Evolutionary conservation across 2,113 vertebrate genomes (phyloP).

Genomic region (Stegostoma tigrinum): DNA sequence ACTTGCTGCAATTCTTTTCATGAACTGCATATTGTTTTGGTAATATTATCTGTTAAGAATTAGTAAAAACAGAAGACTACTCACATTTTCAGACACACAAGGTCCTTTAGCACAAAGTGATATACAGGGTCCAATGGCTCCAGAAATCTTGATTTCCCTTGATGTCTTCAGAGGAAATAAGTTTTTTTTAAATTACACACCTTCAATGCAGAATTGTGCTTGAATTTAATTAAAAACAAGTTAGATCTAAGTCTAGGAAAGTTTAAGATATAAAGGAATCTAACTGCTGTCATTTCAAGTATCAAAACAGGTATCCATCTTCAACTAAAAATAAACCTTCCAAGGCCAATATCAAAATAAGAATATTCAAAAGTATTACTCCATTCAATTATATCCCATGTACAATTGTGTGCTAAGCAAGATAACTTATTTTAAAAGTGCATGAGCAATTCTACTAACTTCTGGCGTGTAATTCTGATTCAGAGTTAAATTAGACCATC

Average conservation of each 20-base stretch:
- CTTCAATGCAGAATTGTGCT: not conserved
- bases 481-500: not conserved
- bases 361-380: not conserved
- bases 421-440: not conserved
- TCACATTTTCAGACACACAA: constrained; percentile 92
- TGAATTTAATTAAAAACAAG: not conserved
- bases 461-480: not conserved
- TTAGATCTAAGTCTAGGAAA: not conserved
- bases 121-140: constrained; percentile 90
- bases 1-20: not conserved
- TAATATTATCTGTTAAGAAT: not conserved
- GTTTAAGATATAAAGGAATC: not conserved
- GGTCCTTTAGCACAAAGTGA: constrained; percentile 91
- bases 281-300: not conserved
- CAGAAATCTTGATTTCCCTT: constrained; percentile 93
- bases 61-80: constrained; percentile 43
- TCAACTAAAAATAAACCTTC: constrained; percentile 2
- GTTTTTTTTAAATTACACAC: constrained; percentile 42
- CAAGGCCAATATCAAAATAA: not conserved
- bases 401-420: not conserved
- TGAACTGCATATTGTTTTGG: not conserved
- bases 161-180: constrained; percentile 66
- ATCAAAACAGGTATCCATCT: not conserved
- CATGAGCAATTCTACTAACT: not conserved
- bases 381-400: not conserved